Percentiles rank a stretch among this genome's conserved stretches.
These are phyloP conservation scores for Antennarius maculatus DNA, from an alignment of 2,797 vertebrate species.

Conservation along the genomic window DNA sequence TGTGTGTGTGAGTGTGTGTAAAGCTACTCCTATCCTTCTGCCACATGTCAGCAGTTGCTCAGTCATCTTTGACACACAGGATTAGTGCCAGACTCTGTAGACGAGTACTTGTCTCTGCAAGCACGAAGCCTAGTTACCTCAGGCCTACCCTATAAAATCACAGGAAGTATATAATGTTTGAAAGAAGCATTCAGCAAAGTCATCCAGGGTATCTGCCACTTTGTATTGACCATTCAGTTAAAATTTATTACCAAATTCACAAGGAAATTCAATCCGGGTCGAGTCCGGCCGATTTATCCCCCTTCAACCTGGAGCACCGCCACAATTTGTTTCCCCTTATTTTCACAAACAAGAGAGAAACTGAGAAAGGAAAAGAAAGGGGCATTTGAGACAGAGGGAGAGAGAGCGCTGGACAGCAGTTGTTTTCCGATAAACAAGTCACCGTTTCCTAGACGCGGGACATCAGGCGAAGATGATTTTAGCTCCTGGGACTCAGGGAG, in stretches of 20 bases:
- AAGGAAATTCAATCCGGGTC: background rate
- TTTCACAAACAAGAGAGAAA: background rate
- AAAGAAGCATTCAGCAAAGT: constrained; percentile 17
- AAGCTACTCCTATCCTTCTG: constrained; percentile 62
- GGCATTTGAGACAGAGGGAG: constrained; percentile 20
- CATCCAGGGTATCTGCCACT: constrained; percentile 14
- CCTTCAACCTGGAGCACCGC: background rate
- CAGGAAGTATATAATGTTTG: constrained; percentile 11
- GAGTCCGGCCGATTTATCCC: constrained; percentile 3
- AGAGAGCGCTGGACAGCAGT: constrained; percentile 32
- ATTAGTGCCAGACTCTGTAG: constrained; percentile 35
- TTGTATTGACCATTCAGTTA: constrained; percentile 6
- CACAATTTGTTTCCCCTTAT: constrained; percentile 1
- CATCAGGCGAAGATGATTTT: constrained; percentile 66
- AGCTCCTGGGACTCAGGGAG: constrained; percentile 58
- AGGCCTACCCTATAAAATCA: constrained; percentile 41
- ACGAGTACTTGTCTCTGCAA: constrained; percentile 39
- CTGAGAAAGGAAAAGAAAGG: constrained; percentile 18
- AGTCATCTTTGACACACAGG: constrained; percentile 55
- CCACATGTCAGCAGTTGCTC: constrained; percentile 72
- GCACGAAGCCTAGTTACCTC: constrained; percentile 25
- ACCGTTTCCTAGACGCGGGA: constrained; percentile 50
- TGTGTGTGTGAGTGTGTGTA: constrained; percentile 31
- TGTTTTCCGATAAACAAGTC: constrained; percentile 68
- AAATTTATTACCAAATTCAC: background rate